A percentile compares a stretch with the other conserved stretches of the same genome.
Evolutionary conservation across 2,113 vertebrate genomes (phyloP).

Genomic region (Isichthys henryi): DNA sequence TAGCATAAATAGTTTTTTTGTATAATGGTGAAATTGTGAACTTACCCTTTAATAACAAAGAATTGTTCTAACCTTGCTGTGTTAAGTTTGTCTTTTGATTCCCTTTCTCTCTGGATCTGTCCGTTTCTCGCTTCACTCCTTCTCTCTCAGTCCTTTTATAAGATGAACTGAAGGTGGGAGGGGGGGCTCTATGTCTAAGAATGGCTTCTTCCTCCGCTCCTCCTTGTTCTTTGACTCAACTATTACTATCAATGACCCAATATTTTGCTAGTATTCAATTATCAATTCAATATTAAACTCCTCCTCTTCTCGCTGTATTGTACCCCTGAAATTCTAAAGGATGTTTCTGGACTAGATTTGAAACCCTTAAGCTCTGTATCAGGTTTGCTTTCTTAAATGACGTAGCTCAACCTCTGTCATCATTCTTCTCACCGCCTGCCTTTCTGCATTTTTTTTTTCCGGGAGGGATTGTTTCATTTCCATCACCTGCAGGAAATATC

Average conservation of each 20-base stretch:
- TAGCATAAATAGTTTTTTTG: neutral
- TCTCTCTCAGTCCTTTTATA: slow-evolving; percentile 46
- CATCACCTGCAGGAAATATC: slow-evolving; percentile 67
- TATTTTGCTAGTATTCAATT: neutral
- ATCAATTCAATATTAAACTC: neutral
- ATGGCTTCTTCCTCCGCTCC: neutral
- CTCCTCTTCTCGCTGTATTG: neutral
- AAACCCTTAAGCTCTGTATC: neutral
- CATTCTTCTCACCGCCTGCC: slow-evolving; percentile 30
- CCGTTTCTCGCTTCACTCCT: slow-evolving; percentile 20
- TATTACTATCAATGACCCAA: neutral
- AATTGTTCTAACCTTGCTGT: neutral
- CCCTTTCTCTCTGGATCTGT: neutral
- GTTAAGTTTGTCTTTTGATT: neutral
- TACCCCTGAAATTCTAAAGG: neutral
- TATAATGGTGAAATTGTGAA: neutral
- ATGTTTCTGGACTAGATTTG: neutral
- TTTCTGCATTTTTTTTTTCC: slow-evolving; percentile 40
- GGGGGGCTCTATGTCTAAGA: slow-evolving; percentile 35
- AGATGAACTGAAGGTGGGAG: slow-evolving; percentile 21
- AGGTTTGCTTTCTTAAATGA: neutral
- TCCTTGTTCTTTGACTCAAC: neutral
- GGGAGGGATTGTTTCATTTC: slow-evolving; percentile 56
- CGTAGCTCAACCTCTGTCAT: neutral
- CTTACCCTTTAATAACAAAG: slow-evolving; percentile 37